Conservation (phyloP, 2,113 vertebrate genomes). For the Ceuthmochares aereus region DNA sequence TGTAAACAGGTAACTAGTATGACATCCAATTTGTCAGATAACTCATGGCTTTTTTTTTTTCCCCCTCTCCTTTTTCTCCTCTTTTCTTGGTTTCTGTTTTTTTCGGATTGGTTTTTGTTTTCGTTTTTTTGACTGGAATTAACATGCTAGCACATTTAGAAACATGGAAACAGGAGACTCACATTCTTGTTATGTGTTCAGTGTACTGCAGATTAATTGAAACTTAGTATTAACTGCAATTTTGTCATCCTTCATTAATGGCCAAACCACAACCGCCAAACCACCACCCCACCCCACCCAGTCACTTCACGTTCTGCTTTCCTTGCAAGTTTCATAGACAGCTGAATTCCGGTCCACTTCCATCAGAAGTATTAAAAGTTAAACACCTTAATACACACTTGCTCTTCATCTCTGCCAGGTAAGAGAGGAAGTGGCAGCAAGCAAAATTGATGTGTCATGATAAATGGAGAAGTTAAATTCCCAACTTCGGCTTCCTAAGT, state of each 20-base stretch:
- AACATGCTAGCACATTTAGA: background rate
- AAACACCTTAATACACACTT: background rate
- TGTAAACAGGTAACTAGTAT: background rate
- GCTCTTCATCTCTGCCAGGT: background rate
- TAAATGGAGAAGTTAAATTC: background rate
- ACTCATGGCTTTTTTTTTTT: background rate
- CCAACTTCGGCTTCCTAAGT: background rate
- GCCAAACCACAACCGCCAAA: too few relatives aligned
- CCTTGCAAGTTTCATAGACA: background rate
- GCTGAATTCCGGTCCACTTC: background rate
- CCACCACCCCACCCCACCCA: fast-evolving
- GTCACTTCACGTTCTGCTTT: background rate
- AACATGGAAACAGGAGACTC: background rate
- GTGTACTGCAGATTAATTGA: background rate
- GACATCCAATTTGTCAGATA: background rate
- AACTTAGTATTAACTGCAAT: background rate
- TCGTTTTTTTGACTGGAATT: background rate
- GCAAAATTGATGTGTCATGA: background rate
- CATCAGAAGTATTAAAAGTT: background rate
- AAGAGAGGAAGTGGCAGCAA: background rate
- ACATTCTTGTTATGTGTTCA: background rate
- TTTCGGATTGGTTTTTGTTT: background rate
- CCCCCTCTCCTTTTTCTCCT: background rate
- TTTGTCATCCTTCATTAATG: background rate
- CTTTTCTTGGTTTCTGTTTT: background rate